phyloP scores from a whole-genome alignment of 2,113 vertebrate species.

The Plotosus lineatus region DNA sequence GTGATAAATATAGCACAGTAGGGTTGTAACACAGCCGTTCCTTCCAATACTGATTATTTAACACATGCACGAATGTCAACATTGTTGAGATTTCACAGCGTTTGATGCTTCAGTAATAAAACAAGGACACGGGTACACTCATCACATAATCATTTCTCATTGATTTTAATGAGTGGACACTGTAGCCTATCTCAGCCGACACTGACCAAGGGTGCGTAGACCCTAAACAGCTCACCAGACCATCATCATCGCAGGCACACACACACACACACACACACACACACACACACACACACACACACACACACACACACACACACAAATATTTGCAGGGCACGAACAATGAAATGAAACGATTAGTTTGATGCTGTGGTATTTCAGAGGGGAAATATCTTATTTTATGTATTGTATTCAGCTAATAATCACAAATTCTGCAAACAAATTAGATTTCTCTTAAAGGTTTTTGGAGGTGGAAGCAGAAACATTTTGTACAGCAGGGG shows the following conservation, averaged over 20 bases:
- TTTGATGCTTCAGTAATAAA: neutral
- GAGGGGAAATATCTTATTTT: slow-evolving; percentile 53
- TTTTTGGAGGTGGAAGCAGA: slow-evolving; percentile 47
- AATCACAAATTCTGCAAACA: slow-evolving; percentile 58
- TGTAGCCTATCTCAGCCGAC: too few relatives aligned
- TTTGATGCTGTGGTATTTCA: neutral
- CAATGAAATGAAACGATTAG: neutral
- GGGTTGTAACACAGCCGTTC: neutral
- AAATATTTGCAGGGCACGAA: neutral
- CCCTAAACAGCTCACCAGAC: too few relatives aligned
- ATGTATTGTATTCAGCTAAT: slow-evolving; percentile 57
- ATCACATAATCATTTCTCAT: too few relatives aligned
- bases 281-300: too few relatives aligned
- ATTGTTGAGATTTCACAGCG: neutral
- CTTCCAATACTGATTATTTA: neutral
- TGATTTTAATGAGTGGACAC: too few relatives aligned
- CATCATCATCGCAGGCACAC: too few relatives aligned
- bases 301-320: too few relatives aligned
- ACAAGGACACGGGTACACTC: too few relatives aligned
- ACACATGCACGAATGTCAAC: neutral
- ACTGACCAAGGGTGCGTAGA: too few relatives aligned
- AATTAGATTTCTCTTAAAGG: slow-evolving; percentile 62
- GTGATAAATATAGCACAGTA: neutral
- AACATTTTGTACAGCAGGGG: slow-evolving; percentile 55
- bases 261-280: too few relatives aligned